Percentiles rank a stretch among this genome's conserved stretches.
Conservation (phyloP, 2,888 invertebrate species). For the Meiosimyza decipiens region DNA sequence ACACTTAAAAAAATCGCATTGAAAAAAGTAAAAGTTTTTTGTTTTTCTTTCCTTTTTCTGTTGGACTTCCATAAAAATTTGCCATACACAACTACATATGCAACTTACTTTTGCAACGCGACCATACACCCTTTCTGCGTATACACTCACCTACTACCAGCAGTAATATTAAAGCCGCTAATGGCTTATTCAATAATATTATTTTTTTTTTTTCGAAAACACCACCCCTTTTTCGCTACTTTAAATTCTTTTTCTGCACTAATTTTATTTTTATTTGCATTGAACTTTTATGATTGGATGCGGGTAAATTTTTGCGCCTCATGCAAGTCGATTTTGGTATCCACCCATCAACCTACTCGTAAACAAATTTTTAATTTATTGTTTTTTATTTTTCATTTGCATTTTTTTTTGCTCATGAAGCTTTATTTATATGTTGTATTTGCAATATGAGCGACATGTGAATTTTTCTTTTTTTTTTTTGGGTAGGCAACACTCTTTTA, state of each 20-base stretch:
- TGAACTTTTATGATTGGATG: constrained; percentile 35
- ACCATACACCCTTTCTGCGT: not conserved
- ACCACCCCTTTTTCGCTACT: too few relatives aligned
- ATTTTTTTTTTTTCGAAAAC: not conserved
- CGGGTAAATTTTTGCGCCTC: constrained; percentile 28
- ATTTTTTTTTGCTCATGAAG: constrained; percentile 9
- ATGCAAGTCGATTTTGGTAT: constrained; percentile 4
- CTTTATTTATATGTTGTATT: not conserved
- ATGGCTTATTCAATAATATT: constrained; percentile 6
- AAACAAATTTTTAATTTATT: constrained; percentile 25
- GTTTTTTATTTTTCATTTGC: constrained; percentile 12
- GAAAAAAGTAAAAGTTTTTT: constrained; percentile 18
- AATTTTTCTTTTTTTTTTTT: not conserved
- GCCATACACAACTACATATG: not conserved
- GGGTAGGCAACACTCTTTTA: constrained; percentile 10
- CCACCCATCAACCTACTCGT: constrained; percentile 21
- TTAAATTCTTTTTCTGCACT: constrained; percentile 5
- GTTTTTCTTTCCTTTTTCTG: not conserved
- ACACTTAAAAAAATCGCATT: not conserved
- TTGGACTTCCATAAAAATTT: not conserved
- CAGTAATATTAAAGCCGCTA: not conserved
- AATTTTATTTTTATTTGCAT: constrained; percentile 24
- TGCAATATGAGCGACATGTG: not conserved
- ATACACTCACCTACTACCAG: not conserved
- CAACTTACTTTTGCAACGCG: not conserved